Base-by-base conservation (phyloP, 2,113 vertebrate genomes). In the Malurus alboscapulatus region DNA sequence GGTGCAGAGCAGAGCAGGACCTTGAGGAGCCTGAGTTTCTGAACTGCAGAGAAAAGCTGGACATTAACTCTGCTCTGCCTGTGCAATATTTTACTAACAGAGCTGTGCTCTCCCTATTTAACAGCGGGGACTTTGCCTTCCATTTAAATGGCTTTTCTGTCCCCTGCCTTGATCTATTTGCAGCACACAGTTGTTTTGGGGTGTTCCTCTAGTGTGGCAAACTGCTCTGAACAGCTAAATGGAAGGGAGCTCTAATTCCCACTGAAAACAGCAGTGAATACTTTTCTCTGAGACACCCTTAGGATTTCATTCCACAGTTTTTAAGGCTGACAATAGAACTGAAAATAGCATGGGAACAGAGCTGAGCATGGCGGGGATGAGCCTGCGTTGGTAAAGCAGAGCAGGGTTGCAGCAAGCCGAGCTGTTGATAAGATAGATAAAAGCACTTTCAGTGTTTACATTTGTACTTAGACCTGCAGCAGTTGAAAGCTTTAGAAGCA, bases 371-470 rank as follows among this genome's bases (percentile, higher is more conserved):
- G 0, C 17, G 47, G 48, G 34, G 85, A 85, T 61, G 67, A 91
- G 81, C 69, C 59, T 7, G 8, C 59, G 69, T 48, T 87, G 62
- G 67, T 48, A 53, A 61, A 72, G 76, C 65, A 84, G 34, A 79
- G 75, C 47, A 74, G 82, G 51, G 80, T 2, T 92, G 72, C 72
- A 88, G 79, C 79, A 71, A 86, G 72, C 51, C 59, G 72, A 47
- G 44, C 47, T 84, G 72, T 47, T 74, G 90, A 55, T 93, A 29
- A 22, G 65, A 34, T 1, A 82, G 78, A 76, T 87, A 82, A 95
- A 92, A 88, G 72, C 65, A 48, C 82, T 96, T 93, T 62, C 74
- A 62, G 63, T 85, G 82, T 76, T 79, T 88, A 47, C 20, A 17
- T 32, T 76, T 88, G 51, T 51, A 12, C 80, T 74, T 45, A 67